Evolutionary conservation across 2,113 vertebrate genomes (phyloP), one percentile per base, ranked within the genome.

Genomic region (Mobula birostris): DNA sequence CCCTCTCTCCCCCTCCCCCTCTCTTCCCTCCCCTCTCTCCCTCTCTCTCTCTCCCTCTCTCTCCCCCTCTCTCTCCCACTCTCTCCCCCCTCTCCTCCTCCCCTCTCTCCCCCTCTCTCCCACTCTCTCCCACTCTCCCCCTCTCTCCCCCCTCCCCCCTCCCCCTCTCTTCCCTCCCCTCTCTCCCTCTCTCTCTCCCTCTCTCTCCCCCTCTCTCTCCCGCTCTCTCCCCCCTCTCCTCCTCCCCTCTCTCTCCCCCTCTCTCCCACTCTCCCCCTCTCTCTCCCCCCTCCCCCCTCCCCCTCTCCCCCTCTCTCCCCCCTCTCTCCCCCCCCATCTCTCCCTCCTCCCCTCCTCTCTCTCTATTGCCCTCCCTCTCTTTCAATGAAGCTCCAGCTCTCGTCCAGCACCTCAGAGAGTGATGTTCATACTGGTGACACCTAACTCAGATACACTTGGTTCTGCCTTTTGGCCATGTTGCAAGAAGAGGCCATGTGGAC

Each of bases 11-110:
- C 74, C 56, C 66, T 12, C 0, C 95, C 95, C 95, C 94, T 95
- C 95, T 94, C 87, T 85, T 94, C 95, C 95, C 95, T 95, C 96
- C 95, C 95, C 95, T 95, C 95, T 94, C 66, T 21, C 95, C 95
- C 94, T 94, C 7, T 12, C 63, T 12, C 12, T 36, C 36, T 36
- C 36, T n/a, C 36, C 36, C 66, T 68, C 66, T 68, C 3, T 15
- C 15, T 68, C 66, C 1, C 66, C 0, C 48, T 48, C 48, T 48
- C 48, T 2, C 48, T 48, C 48, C 3, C 48, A 48, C 48, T 68
- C 17, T 95, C n/a, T n/a, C n/a, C n/a, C 95, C 95, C 95, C 95
- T 80, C 95, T 94, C 94, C 95, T 90, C 66, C 95, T 0, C 1
- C 94, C 95, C 95, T 95, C 95, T 95, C 95, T 94, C 95, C 85